A percentile compares a stretch with the other conserved stretches of the same genome.
Evolutionary conservation across 2,888 invertebrate species (phyloP).

Genomic region (Cheilosia vernalis): DNA sequence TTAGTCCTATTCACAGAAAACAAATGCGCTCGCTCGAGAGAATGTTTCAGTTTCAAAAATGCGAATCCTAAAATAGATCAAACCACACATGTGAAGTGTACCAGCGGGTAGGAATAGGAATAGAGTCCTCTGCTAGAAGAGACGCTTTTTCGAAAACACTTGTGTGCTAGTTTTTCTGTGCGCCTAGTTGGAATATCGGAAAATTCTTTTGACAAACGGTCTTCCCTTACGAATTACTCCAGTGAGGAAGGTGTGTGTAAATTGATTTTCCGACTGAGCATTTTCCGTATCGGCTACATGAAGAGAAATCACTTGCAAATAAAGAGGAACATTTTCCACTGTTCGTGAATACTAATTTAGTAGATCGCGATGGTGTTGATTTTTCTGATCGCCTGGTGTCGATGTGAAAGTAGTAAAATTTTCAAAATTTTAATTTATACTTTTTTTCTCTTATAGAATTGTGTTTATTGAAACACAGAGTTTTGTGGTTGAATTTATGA

Average conservation of each 20-base stretch:
- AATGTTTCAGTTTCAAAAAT: slow-evolving; percentile 40
- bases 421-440: slow-evolving; percentile 47
- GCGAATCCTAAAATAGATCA: slow-evolving; percentile 55
- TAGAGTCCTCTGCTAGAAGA: slow-evolving; percentile 21
- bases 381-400: slow-evolving; percentile 55
- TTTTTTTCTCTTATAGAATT: slow-evolving; percentile 16
- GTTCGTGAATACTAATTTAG: background rate
- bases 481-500: background rate
- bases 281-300: slow-evolving; percentile 15
- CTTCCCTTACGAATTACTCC: background rate
- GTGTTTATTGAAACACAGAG: slow-evolving; percentile 57
- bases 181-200: slow-evolving; percentile 82
- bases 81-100: background rate
- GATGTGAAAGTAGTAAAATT: slow-evolving; percentile 71
- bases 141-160: slow-evolving; percentile 4
- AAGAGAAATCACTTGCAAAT: slow-evolving; percentile 35
- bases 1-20: slow-evolving; percentile 51
- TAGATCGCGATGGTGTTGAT: background rate
- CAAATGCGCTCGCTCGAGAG: slow-evolving; percentile 34
- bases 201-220: slow-evolving; percentile 82
- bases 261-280: slow-evolving; percentile 52
- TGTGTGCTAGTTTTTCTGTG: slow-evolving; percentile 75
- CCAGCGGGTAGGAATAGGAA: background rate
- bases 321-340: slow-evolving; percentile 32
- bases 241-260: background rate